Evolutionary conservation across 2,797 vertebrate genomes (phyloP).

Genomic region (Geotrypetes seraphini): DNA sequence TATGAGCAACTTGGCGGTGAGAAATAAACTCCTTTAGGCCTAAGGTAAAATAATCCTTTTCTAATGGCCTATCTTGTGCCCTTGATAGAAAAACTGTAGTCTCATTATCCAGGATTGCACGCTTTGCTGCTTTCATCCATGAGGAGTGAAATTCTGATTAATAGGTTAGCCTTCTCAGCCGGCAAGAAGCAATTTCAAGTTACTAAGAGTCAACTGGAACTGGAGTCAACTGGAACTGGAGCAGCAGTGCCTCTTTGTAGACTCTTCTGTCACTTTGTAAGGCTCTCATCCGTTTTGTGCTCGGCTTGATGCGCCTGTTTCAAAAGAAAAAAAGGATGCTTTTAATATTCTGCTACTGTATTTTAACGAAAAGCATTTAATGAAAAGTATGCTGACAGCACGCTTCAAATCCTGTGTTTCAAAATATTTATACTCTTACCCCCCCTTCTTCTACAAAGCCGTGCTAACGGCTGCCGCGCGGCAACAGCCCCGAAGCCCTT

Average conservation of each 20-base stretch:
- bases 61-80: slow-evolving; percentile 55
- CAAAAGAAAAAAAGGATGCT: slow-evolving; percentile 23
- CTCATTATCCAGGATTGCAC: slow-evolving; percentile 59
- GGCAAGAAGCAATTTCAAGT: slow-evolving; percentile 49
- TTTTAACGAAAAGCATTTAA: not conserved
- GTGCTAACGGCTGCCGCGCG: too few species aligned
- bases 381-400: too few species aligned
- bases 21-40: slow-evolving; percentile 17
- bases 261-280: not conserved
- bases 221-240: too few species aligned
- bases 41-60: slow-evolving; percentile 55
- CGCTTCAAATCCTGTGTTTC: too few species aligned
- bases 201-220: slow-evolving; percentile 4
- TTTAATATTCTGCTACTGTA: slow-evolving; percentile 23
- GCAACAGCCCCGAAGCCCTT: too few species aligned
- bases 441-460: too few species aligned
- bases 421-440: too few species aligned
- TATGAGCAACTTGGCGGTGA: slow-evolving; percentile 29
- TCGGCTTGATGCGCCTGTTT: slow-evolving; percentile 29
- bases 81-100: slow-evolving; percentile 44
- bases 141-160: slow-evolving; percentile 25
- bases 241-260: too few species aligned
- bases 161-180: slow-evolving; percentile 25
- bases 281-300: not conserved
- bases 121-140: slow-evolving; percentile 69